Evolutionary conservation across 2,797 vertebrate species (phyloP), one percentile per base, ranked within the genome.

Genomic region (Danio choprae): DNA sequence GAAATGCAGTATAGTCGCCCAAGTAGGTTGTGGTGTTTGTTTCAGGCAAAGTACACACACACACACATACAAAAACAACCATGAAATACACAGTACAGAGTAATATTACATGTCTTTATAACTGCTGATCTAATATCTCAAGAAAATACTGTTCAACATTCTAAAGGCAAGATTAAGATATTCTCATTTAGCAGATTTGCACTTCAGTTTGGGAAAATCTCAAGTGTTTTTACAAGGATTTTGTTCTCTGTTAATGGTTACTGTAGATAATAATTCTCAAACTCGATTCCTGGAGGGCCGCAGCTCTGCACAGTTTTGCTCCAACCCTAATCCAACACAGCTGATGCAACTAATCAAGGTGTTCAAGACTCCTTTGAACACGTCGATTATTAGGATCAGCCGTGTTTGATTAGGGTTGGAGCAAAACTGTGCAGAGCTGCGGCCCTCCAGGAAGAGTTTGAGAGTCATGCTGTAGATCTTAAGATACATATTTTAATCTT

Each of bases 1-100:
- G 84, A 74, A 87, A 89, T 91, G 91, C 89, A 88, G 67, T 83
- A 67, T 84, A 83, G 74, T 64, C 86, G 81, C 88, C 88, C 89
- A 92, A 91, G 89, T 91, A 91, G 88, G 84, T 88, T 91, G 91
- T 77, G 89, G 89, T 87, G 88, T 81, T 89, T 89, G 86, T 94
- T 94, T 94, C 86, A 90, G 90, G 91, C 88, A 89, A 89, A 87
- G 89, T 91, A 93, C 93, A 94, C 89, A 92, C 29, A 29, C 29
- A 29, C 1, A 29, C 3, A 29, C 29, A 29, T 1, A 29, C 43
- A 46, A 46, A 46, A 83, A 89, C 91, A 92, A 87, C 79, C 73
- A 80, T 83, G 86, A 78, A 58, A 4, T 36, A 46, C 38, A 15
- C 29, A 50, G 43, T 38, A 51, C 8, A 59, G 16, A 38, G 29